A percentile compares a stretch with the other conserved stretches of the same genome.
Conservation (phyloP, 2,888 invertebrate species). For the Eledone cirrhosa region DNA sequence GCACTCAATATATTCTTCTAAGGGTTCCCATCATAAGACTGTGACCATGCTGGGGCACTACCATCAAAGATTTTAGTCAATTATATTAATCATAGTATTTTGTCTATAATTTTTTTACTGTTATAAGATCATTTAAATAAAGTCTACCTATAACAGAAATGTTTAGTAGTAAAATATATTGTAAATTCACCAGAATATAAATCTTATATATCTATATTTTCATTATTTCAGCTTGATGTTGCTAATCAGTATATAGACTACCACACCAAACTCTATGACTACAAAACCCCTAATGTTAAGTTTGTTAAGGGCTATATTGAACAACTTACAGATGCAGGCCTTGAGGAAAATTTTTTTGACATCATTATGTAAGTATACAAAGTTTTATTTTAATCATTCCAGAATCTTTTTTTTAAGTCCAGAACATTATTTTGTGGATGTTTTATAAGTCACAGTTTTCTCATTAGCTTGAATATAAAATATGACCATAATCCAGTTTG, state of each 20-base stretch:
- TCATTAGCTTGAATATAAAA: neutral
- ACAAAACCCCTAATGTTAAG: constrained; percentile 51
- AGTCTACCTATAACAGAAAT: too few relatives aligned
- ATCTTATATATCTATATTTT: neutral
- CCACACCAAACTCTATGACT: constrained; percentile 57
- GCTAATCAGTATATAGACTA: constrained; percentile 55
- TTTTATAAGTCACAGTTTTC: neutral
- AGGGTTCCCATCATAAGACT: too few relatives aligned
- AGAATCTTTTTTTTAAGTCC: neutral
- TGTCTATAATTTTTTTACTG: too few relatives aligned
- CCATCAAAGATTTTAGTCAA: too few relatives aligned
- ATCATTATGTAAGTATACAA: constrained; percentile 53
- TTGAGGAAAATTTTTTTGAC: constrained; percentile 51
- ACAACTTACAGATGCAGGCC: constrained; percentile 49
- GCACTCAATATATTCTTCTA: too few relatives aligned
- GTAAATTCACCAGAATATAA: neutral
- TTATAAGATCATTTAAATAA: too few relatives aligned
- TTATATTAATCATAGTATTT: too few relatives aligned
- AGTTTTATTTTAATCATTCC: neutral
- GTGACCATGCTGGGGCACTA: too few relatives aligned
- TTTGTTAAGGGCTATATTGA: constrained; percentile 60
- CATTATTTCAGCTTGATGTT: constrained; percentile 46
- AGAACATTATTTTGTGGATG: neutral
- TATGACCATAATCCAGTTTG: too few relatives aligned
- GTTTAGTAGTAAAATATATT: neutral